Evolutionary conservation across 2,888 invertebrate genomes (phyloP).

Genomic region (Hemaris fuciformis): DNA sequence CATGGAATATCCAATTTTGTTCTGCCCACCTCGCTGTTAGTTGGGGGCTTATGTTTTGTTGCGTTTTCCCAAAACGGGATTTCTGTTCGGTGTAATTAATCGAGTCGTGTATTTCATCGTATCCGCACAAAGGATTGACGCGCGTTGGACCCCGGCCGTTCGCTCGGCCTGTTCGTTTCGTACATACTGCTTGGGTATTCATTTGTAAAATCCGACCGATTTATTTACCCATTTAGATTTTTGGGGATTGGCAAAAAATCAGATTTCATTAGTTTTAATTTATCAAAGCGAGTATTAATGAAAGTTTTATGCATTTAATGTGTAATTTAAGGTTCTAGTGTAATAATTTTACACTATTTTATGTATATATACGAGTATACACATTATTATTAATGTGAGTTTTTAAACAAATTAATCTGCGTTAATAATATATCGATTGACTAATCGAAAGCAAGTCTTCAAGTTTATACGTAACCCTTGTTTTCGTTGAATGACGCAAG

Average conservation of each 20-base stretch:
- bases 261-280: neutral
- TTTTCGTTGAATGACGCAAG: neutral
- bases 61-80: neutral
- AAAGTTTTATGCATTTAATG: no score
- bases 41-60: neutral
- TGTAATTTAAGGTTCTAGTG: no score
- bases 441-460: no score
- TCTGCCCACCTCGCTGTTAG: neutral
- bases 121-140: neutral
- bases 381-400: no score
- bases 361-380: no score
- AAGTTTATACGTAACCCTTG: neutral
- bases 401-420: neutral
- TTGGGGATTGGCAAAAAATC: neutral
- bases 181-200: neutral
- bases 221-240: neutral
- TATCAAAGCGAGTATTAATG: no score
- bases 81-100: neutral
- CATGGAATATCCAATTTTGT: neutral
- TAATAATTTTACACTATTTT: no score
- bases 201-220: neutral
- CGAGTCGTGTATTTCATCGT: neutral
- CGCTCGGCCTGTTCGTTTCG: no score
- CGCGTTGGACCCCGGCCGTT: neutral
- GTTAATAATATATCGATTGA: neutral